Percentiles rank a stretch among this genome's conserved stretches.
Evolutionary conservation across 1,140 invertebrate genomes (phyloP).

Genomic region (Manduca sexta): DNA sequence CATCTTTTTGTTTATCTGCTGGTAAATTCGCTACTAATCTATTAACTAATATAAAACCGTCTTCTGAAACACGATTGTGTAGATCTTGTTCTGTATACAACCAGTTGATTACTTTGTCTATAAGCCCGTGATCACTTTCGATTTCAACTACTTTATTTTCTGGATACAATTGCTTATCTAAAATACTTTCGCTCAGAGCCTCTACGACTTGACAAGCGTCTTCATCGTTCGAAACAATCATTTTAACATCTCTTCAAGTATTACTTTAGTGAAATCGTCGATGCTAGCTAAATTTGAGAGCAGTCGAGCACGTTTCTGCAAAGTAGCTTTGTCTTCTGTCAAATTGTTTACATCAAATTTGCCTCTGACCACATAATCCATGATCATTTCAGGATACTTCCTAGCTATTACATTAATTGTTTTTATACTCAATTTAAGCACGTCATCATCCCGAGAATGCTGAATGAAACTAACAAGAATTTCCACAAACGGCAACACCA

Average conservation of each 20-base stretch:
- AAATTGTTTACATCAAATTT: constrained; percentile 55
- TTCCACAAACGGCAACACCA: constrained; percentile 57
- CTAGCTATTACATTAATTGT: constrained; percentile 48
- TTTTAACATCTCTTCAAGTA: constrained; percentile 58
- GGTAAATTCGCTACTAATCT: constrained; percentile 53
- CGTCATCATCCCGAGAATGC: constrained; percentile 43
- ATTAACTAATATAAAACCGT: constrained; percentile 48
- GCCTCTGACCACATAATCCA: constrained; percentile 53
- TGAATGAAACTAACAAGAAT: constrained; percentile 51
- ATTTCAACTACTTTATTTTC: constrained; percentile 51
- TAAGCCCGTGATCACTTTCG: constrained; percentile 58
- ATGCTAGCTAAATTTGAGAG: constrained; percentile 56
- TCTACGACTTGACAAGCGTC: constrained; percentile 43
- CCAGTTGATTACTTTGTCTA: constrained; percentile 51
- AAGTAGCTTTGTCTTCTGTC: constrained; percentile 36
- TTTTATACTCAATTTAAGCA: constrained; percentile 44
- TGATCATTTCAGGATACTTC: constrained; percentile 53
- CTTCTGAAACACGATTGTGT: constrained; percentile 26
- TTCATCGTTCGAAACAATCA: constrained; percentile 31
- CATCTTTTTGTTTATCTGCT: constrained; percentile 38
- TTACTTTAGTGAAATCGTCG: constrained; percentile 59
- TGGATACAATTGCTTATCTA: constrained; percentile 43
- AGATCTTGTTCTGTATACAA: constrained; percentile 33
- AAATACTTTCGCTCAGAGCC: constrained; percentile 46
- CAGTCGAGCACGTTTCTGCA: constrained; percentile 47